These are phyloP conservation scores for Leptarthrus brevirostris DNA, from an alignment of 2,888 invertebrate genomes.

Conservation along the genomic window DNA sequence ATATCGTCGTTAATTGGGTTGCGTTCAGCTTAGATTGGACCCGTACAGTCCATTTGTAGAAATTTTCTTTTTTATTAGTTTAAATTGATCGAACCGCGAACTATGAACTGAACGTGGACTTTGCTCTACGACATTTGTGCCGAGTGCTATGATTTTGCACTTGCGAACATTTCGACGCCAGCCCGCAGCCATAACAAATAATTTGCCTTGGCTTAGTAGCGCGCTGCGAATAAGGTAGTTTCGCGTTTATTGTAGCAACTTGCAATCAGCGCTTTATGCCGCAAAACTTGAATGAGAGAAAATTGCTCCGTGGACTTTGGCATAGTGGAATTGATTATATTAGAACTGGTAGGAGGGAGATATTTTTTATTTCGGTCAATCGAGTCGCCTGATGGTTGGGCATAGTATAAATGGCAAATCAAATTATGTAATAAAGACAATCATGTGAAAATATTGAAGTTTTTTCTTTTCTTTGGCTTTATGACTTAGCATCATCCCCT, in stretches of 20 bases:
- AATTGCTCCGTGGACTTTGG: conserved; percentile 32
- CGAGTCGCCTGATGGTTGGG: too few species aligned
- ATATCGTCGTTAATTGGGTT: background rate
- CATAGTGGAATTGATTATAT: background rate
- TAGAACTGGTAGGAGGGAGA: conserved; percentile 2
- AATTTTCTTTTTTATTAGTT: conserved; percentile 31
- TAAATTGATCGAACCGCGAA: conserved; percentile 33
- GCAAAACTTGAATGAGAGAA: conserved; percentile 17
- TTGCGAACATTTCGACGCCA: background rate
- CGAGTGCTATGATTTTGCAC: background rate
- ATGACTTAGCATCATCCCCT: too few species aligned
- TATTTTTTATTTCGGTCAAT: conserved; percentile 1
- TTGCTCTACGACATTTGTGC: background rate
- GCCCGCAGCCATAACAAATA: background rate
- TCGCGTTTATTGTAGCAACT: too few species aligned
- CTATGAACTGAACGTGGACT: conserved; percentile 24
- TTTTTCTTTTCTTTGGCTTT: too few species aligned
- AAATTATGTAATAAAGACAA: background rate
- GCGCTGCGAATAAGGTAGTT: too few species aligned
- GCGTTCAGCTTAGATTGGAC: background rate
- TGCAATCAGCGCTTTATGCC: conserved; percentile 1
- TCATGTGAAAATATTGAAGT: too few species aligned
- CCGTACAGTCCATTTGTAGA: background rate
- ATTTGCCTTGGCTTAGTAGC: too few species aligned
- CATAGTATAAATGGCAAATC: too few species aligned